These are phyloP conservation scores for Melanotaenia boesemani DNA, from an alignment of 2,797 vertebrate species.

Conservation along the genomic window DNA sequence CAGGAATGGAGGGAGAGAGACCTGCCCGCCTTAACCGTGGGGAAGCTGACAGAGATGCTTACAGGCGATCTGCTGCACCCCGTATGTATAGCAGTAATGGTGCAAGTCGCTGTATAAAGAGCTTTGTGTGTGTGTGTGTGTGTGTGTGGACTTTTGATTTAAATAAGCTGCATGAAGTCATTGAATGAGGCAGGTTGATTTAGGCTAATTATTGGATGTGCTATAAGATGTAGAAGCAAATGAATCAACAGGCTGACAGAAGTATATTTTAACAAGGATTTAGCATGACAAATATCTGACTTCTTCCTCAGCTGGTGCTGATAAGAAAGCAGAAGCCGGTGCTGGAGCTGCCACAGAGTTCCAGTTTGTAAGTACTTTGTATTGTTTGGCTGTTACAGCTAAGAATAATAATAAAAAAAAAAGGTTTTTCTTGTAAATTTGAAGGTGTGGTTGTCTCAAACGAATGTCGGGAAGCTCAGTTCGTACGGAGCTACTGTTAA, in stretches of 20 bases:
- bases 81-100: slow-evolving; percentile 83
- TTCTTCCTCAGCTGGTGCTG: slow-evolving; percentile 89
- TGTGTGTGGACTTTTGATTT: neutral
- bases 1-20: slow-evolving; percentile 96
- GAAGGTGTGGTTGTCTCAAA: neutral
- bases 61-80: slow-evolving; percentile 94
- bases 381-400: neutral
- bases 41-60: slow-evolving; percentile 95
- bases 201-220: neutral
- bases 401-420: neutral
- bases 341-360: slow-evolving; percentile 98
- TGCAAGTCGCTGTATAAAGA: neutral
- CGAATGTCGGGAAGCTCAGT: slow-evolving; percentile 7
- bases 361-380: slow-evolving; percentile 93
- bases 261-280: neutral
- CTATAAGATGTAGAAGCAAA: neutral
- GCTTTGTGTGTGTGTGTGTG: neutral
- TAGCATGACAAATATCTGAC: neutral
- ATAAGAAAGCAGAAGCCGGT: slow-evolving; percentile 98
- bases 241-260: neutral
- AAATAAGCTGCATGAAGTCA: neutral
- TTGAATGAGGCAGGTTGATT: neutral
- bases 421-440: slow-evolving; percentile 1
- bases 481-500: neutral
- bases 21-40: slow-evolving; percentile 94